Evolutionary conservation across 2,113 vertebrate genomes (phyloP).

Genomic region (Monarcha castaneiventris): DNA sequence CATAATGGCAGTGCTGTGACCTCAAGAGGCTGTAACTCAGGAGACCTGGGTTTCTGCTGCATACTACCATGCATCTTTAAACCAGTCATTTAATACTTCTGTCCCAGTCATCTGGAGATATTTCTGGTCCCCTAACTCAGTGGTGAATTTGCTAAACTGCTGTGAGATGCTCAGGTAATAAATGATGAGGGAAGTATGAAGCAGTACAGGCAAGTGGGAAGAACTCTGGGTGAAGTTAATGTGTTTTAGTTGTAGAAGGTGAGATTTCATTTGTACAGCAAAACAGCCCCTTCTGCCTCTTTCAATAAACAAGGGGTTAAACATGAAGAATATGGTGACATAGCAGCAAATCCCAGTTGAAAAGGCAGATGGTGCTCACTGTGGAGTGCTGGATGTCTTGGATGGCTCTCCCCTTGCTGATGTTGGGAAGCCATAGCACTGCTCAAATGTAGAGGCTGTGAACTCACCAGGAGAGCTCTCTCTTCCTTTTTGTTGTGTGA

Average conservation of each 20-base stretch:
- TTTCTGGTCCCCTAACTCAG: background rate
- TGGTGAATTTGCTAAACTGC: background rate
- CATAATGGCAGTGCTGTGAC: background rate
- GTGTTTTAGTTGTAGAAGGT: rapidly evolving
- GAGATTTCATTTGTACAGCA: background rate
- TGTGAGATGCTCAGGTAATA: background rate
- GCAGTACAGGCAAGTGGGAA: background rate
- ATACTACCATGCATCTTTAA: background rate
- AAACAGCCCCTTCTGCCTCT: background rate
- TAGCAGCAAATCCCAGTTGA: background rate
- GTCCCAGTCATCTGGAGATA: background rate
- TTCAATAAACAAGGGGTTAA: background rate
- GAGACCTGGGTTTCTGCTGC: background rate
- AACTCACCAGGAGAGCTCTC: background rate
- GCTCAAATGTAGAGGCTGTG: rapidly evolving
- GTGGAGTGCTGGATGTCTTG: background rate
- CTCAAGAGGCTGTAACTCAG: rapidly evolving
- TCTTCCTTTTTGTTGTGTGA: background rate
- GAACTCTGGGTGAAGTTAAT: background rate
- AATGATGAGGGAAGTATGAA: background rate
- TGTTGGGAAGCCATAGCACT: background rate
- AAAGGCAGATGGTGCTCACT: background rate
- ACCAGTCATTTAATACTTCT: background rate
- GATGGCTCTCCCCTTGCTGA: background rate
- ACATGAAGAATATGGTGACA: background rate